phyloP scores from a whole-genome alignment of 1,140 invertebrate species.

The Aphaenogaster floridana region DNA sequence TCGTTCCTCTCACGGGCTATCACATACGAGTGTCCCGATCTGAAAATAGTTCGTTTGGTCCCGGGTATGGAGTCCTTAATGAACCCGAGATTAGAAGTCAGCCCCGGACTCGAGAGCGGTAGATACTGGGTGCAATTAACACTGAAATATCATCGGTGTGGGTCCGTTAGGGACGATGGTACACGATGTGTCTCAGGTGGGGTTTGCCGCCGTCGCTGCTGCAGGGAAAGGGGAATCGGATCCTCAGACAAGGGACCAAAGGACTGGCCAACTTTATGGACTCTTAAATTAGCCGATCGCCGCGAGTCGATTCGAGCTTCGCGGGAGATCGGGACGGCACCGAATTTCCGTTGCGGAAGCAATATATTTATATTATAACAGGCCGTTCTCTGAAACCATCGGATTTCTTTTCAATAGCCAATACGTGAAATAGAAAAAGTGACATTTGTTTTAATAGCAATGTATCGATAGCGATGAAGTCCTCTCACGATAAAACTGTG shows the following conservation, averaged over 20 bases:
- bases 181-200: slow-evolving; percentile 69
- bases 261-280: slow-evolving; percentile 77
- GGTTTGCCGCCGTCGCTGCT: slow-evolving; percentile 46
- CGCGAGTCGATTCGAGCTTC: slow-evolving; percentile 59
- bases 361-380: slow-evolving; percentile 14
- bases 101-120: slow-evolving; percentile 72
- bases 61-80: slow-evolving; percentile 77
- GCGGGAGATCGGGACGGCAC: slow-evolving; percentile 38
- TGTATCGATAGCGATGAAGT: too few species aligned
- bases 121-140: slow-evolving; percentile 84
- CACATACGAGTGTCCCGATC: slow-evolving; percentile 75
- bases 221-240: slow-evolving; percentile 56
- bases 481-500: neutral
- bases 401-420: neutral
- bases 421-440: neutral
- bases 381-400: neutral
- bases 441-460: neutral
- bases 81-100: slow-evolving; percentile 84
- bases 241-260: slow-evolving; percentile 73
- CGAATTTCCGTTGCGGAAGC: slow-evolving; percentile 42
- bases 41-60: slow-evolving; percentile 79
- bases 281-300: slow-evolving; percentile 77
- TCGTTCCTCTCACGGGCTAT: slow-evolving; percentile 41
- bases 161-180: slow-evolving; percentile 74
- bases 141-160: slow-evolving; percentile 84